Evolutionary conservation across 2,113 vertebrate species (phyloP), one percentile per base, ranked within the genome.

Genomic region (Cephalopterus ornatus): DNA sequence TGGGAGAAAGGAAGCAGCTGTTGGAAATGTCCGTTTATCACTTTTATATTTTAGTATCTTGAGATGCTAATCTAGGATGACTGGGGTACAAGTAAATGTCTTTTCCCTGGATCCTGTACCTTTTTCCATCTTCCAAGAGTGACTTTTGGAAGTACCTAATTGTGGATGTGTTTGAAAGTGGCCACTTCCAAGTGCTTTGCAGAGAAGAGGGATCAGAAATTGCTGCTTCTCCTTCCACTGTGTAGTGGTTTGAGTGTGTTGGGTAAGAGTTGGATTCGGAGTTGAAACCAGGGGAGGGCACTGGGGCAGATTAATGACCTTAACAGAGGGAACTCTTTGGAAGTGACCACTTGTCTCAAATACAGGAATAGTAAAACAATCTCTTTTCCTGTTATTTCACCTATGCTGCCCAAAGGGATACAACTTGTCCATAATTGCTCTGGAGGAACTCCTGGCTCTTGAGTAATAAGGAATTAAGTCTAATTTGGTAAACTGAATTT

Each of bases 401-500:
- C 75, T 65, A 1, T 52, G 42, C 85, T 86, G 73, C 89, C 76
- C 86, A 92, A 66, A 96, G 95, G 96, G 95, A 68, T 97, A 67
- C 70, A 93, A 10, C 82, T 94, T 70, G 77, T 66, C 58, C 92
- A 2, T 88, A 85, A 89, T 86, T 96, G 65, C 52, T 53, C 3
- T 8, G 8, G 66, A 96, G 61, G 83, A 91, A 76, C 92, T 92
- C 41, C 41, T 92, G 61, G 33, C 41, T 96, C 59, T 85, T 73
- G 56, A 78, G 76, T 94, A 93, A 75, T 88, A 86, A 94, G 44
- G 79, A 95, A 91, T 95, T 92, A 95, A 86, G 79, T 75, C 65
- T 95, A 79, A 94, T 93, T 95, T 88, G 73, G 92, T 92, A 61
- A 92, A 79, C 73, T 92, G 73, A 92, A 84, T 91, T 94, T 93